Conservation (phyloP, 2,888 invertebrate species). For the Tanytarsus gracilentus region DNA sequence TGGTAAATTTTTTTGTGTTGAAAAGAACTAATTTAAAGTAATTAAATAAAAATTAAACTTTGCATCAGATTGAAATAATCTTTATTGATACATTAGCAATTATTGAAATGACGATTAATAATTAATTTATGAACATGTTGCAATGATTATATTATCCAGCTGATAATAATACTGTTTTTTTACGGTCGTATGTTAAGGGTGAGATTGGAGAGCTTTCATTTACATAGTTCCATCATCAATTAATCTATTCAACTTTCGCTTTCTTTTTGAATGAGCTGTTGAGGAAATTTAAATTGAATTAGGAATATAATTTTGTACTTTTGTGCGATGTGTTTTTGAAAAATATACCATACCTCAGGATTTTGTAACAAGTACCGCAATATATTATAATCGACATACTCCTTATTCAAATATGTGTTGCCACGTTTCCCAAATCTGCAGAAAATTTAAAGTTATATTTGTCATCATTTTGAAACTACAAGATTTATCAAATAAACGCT, state of each 20-base stretch:
- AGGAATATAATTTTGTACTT: neutral
- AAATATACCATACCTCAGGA: neutral
- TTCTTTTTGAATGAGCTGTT: neutral
- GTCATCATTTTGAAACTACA: neutral
- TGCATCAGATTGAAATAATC: too few species aligned
- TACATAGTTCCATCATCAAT: neutral
- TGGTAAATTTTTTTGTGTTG: too few species aligned
- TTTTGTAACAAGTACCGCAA: constrained; percentile 2
- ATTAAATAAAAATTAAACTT: too few species aligned
- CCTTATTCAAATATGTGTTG: constrained; percentile 4
- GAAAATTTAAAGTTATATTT: neutral
- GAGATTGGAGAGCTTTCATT: neutral
- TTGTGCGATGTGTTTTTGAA: neutral
- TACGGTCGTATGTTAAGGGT: too few species aligned
- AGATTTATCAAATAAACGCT: neutral
- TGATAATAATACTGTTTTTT: neutral
- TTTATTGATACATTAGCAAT: too few species aligned
- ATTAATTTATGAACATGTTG: too few species aligned
- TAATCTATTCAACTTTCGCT: neutral
- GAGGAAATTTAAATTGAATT: neutral
- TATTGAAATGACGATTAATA: too few species aligned
- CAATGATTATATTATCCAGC: too few species aligned
- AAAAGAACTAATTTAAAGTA: too few species aligned
- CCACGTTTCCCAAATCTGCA: constrained; percentile 26
- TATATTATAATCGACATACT: neutral